Evolutionary conservation across 2,113 vertebrate genomes (phyloP), one percentile per base, ranked within the genome.

Genomic region (Saccopteryx leptura): DNA sequence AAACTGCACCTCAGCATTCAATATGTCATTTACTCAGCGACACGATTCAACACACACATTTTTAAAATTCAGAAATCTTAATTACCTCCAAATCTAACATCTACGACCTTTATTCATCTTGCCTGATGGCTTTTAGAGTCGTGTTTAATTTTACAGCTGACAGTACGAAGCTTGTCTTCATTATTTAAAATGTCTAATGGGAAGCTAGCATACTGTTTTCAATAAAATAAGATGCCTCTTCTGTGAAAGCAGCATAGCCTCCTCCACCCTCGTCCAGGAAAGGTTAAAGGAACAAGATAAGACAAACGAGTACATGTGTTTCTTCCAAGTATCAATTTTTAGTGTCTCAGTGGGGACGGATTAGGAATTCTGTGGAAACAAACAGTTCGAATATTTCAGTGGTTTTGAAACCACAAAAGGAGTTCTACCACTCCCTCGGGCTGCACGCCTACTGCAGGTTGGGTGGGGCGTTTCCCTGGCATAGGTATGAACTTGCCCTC

Each of bases 51-150:
- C 39, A 72, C 5, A 61, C 39, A 82, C n/a, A 33, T 69, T 56
- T 87, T 86, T 46, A 33, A 69, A 94, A 96, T 95, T 94, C 85
- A 95, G 66, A 96, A 96, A 80, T 90, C 84, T 90, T 86, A 94
- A 89, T 94, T 83, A 83, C 96, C 58, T 93, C n/a, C 31, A 92
- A 95, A 91, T 97, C 69, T 95, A 74, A 89, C 95, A 80, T 93
- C 46, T 79, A 10, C 0, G 11, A 89, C 85, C 39, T 97, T 92
- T 91, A 66, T 88, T 52, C 7, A 9, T 48, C n/a, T 86, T 95
- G 48, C n/a, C 63, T 90, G 79, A 68, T 97, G 50, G 39, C 66
- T 92, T 96, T 96, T 81, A 52, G 86, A 93, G 88, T 95, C 52
- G 54, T 94, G 88, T 74, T 96, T 91, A 89, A 89, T 96, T 96